phyloP scores from a whole-genome alignment of 2,113 vertebrate species.

The Hippoglossus stenolepis region DNA sequence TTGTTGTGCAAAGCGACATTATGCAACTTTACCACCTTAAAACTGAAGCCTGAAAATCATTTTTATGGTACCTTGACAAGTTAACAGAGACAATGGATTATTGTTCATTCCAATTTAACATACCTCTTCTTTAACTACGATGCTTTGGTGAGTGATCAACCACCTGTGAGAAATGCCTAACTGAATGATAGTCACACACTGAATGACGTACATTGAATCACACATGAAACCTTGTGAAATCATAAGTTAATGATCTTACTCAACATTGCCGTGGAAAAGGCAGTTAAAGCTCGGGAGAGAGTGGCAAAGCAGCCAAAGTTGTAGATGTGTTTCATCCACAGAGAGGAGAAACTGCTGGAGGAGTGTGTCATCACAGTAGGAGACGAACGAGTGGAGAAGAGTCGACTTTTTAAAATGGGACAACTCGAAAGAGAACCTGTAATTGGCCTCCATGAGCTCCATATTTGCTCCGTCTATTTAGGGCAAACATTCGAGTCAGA shows the following conservation, averaged over 20 bases:
- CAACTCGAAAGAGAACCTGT: conserved; percentile 27
- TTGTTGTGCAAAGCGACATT: neutral
- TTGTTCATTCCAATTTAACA: neutral
- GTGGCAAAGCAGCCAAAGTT: neutral
- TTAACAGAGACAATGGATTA: neutral
- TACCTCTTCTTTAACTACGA: neutral
- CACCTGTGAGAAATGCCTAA: neutral
- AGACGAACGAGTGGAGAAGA: conserved; percentile 13
- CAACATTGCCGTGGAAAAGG: neutral
- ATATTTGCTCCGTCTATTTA: conserved; percentile 25
- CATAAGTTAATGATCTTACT: conserved; percentile 11
- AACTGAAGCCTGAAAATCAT: neutral
- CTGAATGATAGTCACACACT: too few relatives aligned
- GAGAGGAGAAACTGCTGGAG: neutral
- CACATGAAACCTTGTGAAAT: conserved; percentile 6
- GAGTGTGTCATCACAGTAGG: conserved; percentile 42
- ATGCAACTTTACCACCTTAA: neutral
- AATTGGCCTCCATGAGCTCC: conserved; percentile 17
- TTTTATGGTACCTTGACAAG: neutral
- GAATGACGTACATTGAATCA: neutral
- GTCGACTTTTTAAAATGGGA: conserved; percentile 8
- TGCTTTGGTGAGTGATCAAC: neutral
- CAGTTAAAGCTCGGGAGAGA: conserved; percentile 5
- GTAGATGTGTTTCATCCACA: conserved; percentile 4
- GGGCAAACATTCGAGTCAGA: neutral